These are phyloP conservation scores for Cremastinae sp. DNA, from an alignment of 2,888 invertebrate species.

Conservation along the genomic window DNA sequence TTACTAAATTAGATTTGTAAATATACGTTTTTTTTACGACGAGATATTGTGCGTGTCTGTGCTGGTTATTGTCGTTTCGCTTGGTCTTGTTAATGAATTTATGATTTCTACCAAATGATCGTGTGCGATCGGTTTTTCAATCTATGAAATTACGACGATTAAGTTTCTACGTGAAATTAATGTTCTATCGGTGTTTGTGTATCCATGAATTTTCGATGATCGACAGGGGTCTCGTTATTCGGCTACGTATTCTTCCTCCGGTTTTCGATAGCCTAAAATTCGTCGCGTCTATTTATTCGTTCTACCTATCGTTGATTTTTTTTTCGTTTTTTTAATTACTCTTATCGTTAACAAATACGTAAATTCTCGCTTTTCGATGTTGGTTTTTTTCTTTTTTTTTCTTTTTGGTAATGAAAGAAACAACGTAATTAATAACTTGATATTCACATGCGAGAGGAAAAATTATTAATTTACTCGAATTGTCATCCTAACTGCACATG, in stretches of 20 bases:
- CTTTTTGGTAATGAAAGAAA: constrained; percentile 58
- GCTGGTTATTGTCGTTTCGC: constrained; percentile 16
- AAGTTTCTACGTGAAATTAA: constrained; percentile 48
- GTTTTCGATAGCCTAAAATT: constrained; percentile 46
- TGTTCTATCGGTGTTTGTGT: constrained; percentile 10
- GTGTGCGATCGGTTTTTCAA: constrained; percentile 23
- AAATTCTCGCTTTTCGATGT: neutral
- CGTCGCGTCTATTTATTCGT: constrained; percentile 35
- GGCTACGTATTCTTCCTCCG: constrained; percentile 36
- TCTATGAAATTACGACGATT: constrained; percentile 46
- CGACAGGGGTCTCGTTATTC: constrained; percentile 40
- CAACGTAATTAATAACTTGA: constrained; percentile 55
- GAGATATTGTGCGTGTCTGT: constrained; percentile 45
- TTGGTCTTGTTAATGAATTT: neutral
- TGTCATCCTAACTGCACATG: constrained; percentile 51
- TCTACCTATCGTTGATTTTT: constrained; percentile 44
- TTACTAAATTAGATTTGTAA: constrained; percentile 46
- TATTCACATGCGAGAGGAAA: constrained; percentile 57
- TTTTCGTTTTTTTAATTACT: constrained; percentile 27
- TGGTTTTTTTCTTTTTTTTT: neutral
- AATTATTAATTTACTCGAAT: constrained; percentile 52
- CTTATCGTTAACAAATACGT: neutral
- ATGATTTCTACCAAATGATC: neutral
- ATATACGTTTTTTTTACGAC: constrained; percentile 43
- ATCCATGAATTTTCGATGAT: constrained; percentile 25